Base-by-base conservation (phyloP, 2,113 vertebrate species). In the Chamaea fasciata region DNA sequence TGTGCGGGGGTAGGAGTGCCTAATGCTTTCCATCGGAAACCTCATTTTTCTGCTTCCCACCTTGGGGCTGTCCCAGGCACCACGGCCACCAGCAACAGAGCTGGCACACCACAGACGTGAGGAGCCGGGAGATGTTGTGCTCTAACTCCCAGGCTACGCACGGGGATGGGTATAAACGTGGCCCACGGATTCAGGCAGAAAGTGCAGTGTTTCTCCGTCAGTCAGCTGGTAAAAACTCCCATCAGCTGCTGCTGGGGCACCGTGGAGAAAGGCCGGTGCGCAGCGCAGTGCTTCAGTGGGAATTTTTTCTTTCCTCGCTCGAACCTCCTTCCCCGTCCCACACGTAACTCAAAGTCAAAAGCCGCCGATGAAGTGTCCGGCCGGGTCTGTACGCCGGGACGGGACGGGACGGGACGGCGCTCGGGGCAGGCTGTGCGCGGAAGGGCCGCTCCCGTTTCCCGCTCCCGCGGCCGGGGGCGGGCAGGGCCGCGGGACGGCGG, bases 81-180 rank as follows among this genome's bases (percentile, higher is more conserved):
- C 13, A 1, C 0, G 16, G 9, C 37, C 1, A 4, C 23, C 47
- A 10, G 26, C 8, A 11, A 1, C 6, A 6, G 52, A 13, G 8
- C 19, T 0, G 46, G 37, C 3, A 5, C 7, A 14, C 10, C 35
- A 13, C 6, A 16, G 55, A 19, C n/a, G 23, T 7, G 41, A 70
- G 16, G 22, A 37, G 47, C 23, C 11, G 23, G 75, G 7, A 30
- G 35, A 27, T 7, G 3, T 1, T 5, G 7, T 2, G 20, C 23
- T 8, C 9, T 0, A 3, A 4, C 12, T 33, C 31, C 41, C 20
- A 21, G 4, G 31, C 75, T 33, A 8, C 15, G 41, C 9, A 17
- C 27, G 5, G 59, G 6, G 24, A 3, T 14, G 37, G 50, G 10
- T 7, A 39, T 11, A 6, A 6, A 7, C 20, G 31, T 22, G 68